Evolutionary conservation across 2,888 invertebrate species (phyloP).

Genomic region (Dasysyrphus albostriatus): DNA sequence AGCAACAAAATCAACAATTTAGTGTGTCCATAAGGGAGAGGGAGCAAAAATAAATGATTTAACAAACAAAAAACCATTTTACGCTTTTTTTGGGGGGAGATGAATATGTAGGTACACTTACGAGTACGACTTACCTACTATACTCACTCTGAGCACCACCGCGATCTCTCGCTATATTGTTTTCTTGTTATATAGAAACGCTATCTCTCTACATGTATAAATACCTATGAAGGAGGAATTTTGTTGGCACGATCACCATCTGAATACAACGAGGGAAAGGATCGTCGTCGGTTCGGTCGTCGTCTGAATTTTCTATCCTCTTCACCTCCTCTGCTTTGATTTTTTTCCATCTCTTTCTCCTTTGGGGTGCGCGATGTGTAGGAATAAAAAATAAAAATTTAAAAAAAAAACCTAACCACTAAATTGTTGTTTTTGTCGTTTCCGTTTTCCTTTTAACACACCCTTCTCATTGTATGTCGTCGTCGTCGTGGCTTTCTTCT

Average conservation of each 20-base stretch:
- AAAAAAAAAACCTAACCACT: constrained; percentile 42
- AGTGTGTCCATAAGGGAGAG: constrained; percentile 69
- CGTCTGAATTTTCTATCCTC: constrained; percentile 64
- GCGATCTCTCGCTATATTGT: constrained; percentile 15
- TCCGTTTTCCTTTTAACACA: constrained; percentile 70
- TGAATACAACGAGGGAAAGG: constrained; percentile 65
- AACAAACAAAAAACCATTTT: constrained; percentile 65
- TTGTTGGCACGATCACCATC: constrained; percentile 66
- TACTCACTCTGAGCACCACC: constrained; percentile 26
- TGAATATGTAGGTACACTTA: not conserved
- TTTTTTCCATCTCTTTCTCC: constrained; percentile 61
- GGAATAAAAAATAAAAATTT: constrained; percentile 30
- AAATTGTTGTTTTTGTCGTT: constrained; percentile 73
- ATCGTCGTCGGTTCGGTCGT: constrained; percentile 40
- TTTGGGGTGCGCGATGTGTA: constrained; percentile 69
- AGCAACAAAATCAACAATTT: constrained; percentile 46
- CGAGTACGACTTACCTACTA: not conserved
- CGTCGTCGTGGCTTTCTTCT: constrained; percentile 37
- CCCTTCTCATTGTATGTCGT: constrained; percentile 42
- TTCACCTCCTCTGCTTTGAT: constrained; percentile 59
- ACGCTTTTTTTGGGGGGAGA: constrained; percentile 64
- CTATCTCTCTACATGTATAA: constrained; percentile 45
- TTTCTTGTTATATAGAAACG: constrained; percentile 34
- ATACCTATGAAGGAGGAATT: constrained; percentile 51
- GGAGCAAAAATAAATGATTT: constrained; percentile 70